Base-by-base conservation (phyloP, 1,140 invertebrate species). In the Stegodyphus mimosarum region DNA sequence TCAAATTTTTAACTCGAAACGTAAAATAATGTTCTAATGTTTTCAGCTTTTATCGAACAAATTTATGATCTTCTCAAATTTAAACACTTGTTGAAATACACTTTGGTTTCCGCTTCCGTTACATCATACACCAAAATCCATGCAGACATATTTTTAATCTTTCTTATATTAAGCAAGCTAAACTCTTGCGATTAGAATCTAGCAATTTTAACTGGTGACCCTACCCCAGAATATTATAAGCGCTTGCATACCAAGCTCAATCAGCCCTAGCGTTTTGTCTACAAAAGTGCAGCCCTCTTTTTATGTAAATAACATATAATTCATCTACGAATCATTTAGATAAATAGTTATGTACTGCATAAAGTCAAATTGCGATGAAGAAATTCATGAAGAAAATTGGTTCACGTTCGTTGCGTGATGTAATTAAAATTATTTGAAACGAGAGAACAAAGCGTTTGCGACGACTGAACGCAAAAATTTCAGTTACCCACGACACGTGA, bases 381-480 rank as follows among this genome's bases (percentile, higher is more conserved):
- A 69, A 55, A 67, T 69, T 72, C 18, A 10, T 73, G 49, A 70
- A 71, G 50, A 70, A 71, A 83, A 83, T 83, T 83, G 73, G 81
- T 83, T 75, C 81, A 83, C 81, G 81, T 83, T 75, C 81, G 81
- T 83, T 83, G 71, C 75, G 10, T n/a, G 17, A 15, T 15, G 55
- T 60, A 10, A 10, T 10, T 49, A 83, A 73, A 13, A 55, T 72
- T 51, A 72, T 60, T 73, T 63, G 79, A 83, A 83, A 83, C 73
- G 73, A 83, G 79, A 83, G 79, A 83, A 72, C 70, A 83, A 71
- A 71, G 79, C 79, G 33, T 83, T 81, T 81, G 78, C 78, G 13
- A 51, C n/a, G 33, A 17, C 6, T 71, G 52, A 52, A 18, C 7
- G 48, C 15, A 73, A 71, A 73, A 9, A 63, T 60, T 64, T 83